These are phyloP conservation scores for Babylonia areolata DNA, from an alignment of 1,140 invertebrate genomes.

Conservation along the genomic window DNA sequence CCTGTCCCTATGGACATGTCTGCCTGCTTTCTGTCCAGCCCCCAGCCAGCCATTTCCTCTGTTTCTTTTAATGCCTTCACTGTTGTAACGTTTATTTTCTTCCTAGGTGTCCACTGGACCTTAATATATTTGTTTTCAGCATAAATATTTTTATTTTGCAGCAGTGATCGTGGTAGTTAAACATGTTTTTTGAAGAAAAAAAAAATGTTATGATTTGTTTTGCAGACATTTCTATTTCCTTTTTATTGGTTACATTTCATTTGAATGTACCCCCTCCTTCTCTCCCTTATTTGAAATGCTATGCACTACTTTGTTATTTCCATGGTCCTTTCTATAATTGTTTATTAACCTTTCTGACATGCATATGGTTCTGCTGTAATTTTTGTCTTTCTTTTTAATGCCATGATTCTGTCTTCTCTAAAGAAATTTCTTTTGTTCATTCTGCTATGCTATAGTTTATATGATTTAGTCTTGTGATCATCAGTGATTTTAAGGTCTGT, in stretches of 20 bases:
- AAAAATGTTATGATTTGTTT: no score
- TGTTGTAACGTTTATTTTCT: not conserved
- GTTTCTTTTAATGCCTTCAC: not conserved
- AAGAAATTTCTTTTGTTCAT: no score
- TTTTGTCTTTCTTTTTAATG: not conserved
- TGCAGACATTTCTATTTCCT: not conserved
- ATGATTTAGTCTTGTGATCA: no score
- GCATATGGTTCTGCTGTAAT: not conserved
- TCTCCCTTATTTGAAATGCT: not conserved
- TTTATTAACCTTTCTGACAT: not conserved
- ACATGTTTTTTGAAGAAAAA: no score
- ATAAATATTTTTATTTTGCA: no score
- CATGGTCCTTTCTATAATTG: no score
- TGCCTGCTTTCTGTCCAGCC: conserved; percentile 28
- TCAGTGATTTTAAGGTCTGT: no score
- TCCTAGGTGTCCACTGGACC: not conserved
- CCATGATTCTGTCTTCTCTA: not conserved
- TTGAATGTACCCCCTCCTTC: not conserved
- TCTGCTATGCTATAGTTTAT: no score
- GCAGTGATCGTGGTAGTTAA: no score
- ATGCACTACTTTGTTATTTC: no score
- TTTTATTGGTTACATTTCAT: not conserved
- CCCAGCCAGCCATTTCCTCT: not conserved
- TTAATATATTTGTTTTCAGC: not conserved
- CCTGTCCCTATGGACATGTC: not conserved